These are phyloP conservation scores for Oryzias javanicus DNA, from an alignment of 2,113 vertebrate species.

Conservation along the genomic window DNA sequence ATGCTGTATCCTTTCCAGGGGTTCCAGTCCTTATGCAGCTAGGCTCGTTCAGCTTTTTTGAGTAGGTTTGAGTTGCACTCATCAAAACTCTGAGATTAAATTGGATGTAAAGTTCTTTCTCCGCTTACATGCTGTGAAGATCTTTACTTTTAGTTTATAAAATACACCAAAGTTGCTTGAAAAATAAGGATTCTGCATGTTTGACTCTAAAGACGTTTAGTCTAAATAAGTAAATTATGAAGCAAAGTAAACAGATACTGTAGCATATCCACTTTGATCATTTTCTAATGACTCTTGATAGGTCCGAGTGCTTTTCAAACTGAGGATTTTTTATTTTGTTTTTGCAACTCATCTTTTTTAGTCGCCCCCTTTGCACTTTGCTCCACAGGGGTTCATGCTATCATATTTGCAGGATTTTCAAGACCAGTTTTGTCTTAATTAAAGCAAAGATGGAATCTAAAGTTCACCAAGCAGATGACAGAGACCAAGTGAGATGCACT, in stretches of 20 bases:
- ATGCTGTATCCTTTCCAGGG: too few species aligned
- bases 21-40: too few species aligned
- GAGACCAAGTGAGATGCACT: conserved; percentile 19
- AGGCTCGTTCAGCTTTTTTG: too few species aligned
- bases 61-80: too few species aligned
- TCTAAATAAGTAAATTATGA: neutral
- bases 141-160: too few species aligned
- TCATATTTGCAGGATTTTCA: conserved; percentile 54
- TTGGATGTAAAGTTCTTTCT: too few species aligned
- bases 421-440: conserved; percentile 58
- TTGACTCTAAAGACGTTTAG: too few species aligned
- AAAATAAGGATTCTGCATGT: too few species aligned
- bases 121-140: too few species aligned
- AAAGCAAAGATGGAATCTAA: conserved; percentile 17
- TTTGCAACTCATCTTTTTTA: conserved; percentile 26
- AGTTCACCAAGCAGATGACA: conserved; percentile 30
- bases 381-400: conserved; percentile 32
- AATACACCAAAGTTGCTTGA: too few species aligned
- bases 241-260: conserved; percentile 5
- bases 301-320: conserved; percentile 38
- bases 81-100: too few species aligned
- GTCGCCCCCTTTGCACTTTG: conserved; percentile 27
- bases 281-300: conserved; percentile 28
- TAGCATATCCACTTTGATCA: conserved; percentile 30
- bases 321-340: conserved; percentile 46